phyloP scores from a whole-genome alignment of 2,888 invertebrate genomes.

The Marronus borbonicus region DNA sequence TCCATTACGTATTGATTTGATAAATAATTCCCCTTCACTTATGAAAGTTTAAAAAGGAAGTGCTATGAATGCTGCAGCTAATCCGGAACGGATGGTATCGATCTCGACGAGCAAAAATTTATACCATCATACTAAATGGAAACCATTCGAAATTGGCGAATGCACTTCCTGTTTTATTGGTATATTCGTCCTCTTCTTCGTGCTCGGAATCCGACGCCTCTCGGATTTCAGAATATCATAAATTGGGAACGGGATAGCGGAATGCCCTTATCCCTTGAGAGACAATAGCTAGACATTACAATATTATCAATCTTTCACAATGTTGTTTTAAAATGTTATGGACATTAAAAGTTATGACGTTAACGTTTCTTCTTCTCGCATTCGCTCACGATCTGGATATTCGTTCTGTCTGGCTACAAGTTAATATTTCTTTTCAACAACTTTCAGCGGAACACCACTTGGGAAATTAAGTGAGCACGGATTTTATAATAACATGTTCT shows the following conservation, averaged over 20 bases:
- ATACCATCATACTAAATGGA: not conserved
- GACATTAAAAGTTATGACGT: too few species aligned
- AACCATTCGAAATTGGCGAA: not conserved
- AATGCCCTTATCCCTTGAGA: not conserved
- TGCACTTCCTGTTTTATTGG: not conserved
- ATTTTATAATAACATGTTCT: constrained; percentile 27
- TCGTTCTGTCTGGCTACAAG: not conserved
- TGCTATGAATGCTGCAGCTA: not conserved
- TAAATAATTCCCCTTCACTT: not conserved
- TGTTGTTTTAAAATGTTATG: not conserved
- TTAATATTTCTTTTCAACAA: constrained; percentile 23
- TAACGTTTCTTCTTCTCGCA: too few species aligned
- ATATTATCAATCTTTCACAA: constrained; percentile 2
- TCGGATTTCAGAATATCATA: not conserved
- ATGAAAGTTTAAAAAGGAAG: not conserved
- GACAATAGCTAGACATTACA: not conserved
- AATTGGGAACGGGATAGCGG: not conserved
- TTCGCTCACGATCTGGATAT: too few species aligned
- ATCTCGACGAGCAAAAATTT: constrained; percentile 2
- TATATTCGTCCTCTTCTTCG: not conserved
- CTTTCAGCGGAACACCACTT: constrained; percentile 7
- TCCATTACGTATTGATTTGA: not conserved
- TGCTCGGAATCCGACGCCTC: not conserved
- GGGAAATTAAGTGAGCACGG: constrained; percentile 11
- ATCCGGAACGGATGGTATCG: not conserved